phyloP scores from a whole-genome alignment of 2,113 vertebrate species.

The Phrynocephalus versicolor region DNA sequence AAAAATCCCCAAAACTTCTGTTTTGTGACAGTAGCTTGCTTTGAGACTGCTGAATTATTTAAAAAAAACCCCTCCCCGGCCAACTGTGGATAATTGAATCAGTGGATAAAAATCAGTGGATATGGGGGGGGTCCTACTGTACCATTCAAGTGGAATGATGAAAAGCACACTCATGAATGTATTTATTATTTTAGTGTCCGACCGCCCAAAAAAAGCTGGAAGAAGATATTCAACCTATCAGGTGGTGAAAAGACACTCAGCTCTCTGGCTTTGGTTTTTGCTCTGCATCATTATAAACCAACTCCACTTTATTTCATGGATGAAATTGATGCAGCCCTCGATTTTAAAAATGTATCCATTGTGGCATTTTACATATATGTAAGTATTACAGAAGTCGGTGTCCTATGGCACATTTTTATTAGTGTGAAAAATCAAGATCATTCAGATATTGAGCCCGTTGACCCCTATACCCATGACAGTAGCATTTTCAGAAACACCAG shows the following conservation, averaged over 20 bases:
- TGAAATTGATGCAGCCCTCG: conserved; percentile 96
- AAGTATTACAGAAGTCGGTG: conserved; percentile 66
- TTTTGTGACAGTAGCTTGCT: no score
- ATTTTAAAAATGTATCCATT: conserved; percentile 99
- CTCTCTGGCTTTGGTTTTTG: conserved; percentile 94
- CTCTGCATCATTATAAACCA: conserved; percentile 96
- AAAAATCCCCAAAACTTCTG: no score
- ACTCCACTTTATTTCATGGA: conserved; percentile 99
- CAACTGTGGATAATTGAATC: no score
- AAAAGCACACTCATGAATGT: background rate
- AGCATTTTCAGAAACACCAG: background rate
- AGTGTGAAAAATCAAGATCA: background rate
- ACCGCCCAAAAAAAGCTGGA: conserved; percentile 99
- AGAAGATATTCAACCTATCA: conserved; percentile 97
- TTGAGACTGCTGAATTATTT: no score
- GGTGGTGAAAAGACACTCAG: conserved; percentile 98
- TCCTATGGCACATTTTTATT: background rate
- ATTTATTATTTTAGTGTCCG: conserved; percentile 81
- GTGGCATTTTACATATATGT: conserved; percentile 97
- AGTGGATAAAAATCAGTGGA: no score
- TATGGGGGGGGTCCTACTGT: no score
- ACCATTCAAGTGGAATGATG: background rate
- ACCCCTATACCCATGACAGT: background rate
- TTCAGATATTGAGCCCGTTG: no score
- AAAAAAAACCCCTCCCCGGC: no score